Conservation (phyloP, 2,888 invertebrate genomes). For the Lordiphosa andalusiaca region DNA sequence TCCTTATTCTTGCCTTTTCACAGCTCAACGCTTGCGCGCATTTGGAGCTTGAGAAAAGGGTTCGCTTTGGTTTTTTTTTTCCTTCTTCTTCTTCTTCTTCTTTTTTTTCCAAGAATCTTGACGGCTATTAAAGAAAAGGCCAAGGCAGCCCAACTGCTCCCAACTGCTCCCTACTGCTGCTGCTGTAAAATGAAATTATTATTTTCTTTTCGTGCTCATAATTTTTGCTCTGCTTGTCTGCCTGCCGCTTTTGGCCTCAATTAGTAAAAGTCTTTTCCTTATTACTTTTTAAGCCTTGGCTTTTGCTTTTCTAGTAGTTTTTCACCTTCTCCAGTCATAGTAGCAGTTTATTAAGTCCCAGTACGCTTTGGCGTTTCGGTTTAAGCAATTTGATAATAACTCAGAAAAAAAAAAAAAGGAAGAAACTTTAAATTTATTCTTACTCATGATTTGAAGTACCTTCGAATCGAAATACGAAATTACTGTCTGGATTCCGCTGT, state of each 20-base stretch:
- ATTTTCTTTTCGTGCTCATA: conserved; percentile 73
- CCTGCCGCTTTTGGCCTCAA: conserved; percentile 51
- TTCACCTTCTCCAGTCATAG: not conserved
- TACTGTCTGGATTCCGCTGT: no score
- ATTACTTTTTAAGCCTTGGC: conserved; percentile 48
- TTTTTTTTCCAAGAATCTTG: conserved; percentile 72
- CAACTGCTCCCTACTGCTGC: conserved; percentile 11
- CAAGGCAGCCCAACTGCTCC: conserved; percentile 20
- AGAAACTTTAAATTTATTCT: no score
- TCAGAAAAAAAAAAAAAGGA: no score
- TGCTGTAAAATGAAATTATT: conserved; percentile 65
- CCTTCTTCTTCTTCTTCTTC: no score
- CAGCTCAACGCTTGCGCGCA: conserved; percentile 69
- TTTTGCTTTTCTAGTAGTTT: conserved; percentile 31
- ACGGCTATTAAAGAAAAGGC: conserved; percentile 66
- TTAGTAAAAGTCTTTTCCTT: conserved; percentile 61
- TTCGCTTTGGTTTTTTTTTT: conserved; percentile 44
- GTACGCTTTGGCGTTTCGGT: no score
- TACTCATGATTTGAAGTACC: no score
- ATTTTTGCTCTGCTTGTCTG: conserved; percentile 35
- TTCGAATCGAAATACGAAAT: no score
- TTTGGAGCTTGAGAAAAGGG: conserved; percentile 56
- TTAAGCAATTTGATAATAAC: no score
- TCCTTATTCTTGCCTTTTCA: conserved; percentile 52
- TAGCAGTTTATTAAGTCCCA: no score